Evolutionary conservation across 35 echinoderm and acorn worm species (phyloP).

Genomic region (Hemicentrotus pulcherrimus): DNA sequence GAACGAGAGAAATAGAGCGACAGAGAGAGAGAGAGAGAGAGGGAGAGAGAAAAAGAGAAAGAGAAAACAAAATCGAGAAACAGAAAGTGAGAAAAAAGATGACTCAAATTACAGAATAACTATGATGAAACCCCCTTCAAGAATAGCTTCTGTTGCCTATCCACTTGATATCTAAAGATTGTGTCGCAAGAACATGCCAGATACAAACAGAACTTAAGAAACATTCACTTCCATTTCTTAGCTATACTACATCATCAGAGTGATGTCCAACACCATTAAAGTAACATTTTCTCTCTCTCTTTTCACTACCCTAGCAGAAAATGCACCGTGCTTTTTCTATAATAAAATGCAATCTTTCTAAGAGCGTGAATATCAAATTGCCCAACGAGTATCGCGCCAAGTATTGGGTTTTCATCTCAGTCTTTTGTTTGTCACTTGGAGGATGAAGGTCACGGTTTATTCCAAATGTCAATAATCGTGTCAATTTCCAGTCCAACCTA

Average conservation of each 20-base stretch:
- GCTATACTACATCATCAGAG: neutral
- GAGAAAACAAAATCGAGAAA: no score
- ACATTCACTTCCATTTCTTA: neutral
- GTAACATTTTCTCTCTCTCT: neutral
- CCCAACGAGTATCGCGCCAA: neutral
- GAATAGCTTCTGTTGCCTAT: neutral
- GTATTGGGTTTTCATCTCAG: neutral
- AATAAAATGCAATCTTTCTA: neutral
- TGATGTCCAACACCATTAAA: neutral
- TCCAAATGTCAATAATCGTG: constrained; percentile 16
- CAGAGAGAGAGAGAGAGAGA: no score
- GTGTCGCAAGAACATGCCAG: no score
- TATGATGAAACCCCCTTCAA: neutral
- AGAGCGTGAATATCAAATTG: neutral
- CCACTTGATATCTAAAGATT: neutral
- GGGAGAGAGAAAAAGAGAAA: no score
- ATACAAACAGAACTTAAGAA: neutral
- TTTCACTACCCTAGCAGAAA: neutral
- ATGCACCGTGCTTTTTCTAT: neutral
- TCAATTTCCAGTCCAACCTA: neutral
- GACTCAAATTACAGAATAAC: no score
- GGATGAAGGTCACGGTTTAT: neutral
- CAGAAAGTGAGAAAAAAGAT: no score
- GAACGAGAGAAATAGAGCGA: no score
- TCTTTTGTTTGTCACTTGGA: constrained; percentile 6